phyloP scores from a whole-genome alignment of 2,888 invertebrate species.

The Balanococcus diminutus region DNA sequence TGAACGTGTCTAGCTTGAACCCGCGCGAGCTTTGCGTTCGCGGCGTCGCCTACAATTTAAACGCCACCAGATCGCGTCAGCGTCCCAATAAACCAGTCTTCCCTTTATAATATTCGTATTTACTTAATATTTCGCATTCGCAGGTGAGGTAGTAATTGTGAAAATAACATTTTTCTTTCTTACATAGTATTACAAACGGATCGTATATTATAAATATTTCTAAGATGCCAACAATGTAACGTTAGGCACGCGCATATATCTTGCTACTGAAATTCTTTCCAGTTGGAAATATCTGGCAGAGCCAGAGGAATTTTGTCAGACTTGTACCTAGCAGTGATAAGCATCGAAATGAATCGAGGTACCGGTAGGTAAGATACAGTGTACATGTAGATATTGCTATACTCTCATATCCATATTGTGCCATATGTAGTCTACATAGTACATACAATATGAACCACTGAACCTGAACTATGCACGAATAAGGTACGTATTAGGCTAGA shows the following conservation, averaged over 20 bases:
- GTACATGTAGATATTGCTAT: no score
- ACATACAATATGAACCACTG: no score
- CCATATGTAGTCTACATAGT: no score
- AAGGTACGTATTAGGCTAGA: no score
- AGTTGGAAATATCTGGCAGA: not conserved
- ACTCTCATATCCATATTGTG: no score
- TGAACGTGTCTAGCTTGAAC: constrained; percentile 26
- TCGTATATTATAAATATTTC: no score
- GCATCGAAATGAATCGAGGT: no score
- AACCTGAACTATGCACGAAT: no score
- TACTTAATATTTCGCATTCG: not conserved
- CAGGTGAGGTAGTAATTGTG: not conserved
- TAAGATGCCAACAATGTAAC: no score
- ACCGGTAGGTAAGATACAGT: not conserved
- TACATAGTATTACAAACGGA: not conserved
- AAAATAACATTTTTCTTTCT: not conserved
- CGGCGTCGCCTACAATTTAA: not conserved
- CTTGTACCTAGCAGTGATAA: not conserved
- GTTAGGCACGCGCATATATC: no score
- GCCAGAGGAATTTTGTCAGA: not conserved
- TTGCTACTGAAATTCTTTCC: not conserved
- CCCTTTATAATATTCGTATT: not conserved
- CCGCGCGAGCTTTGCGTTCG: not conserved
- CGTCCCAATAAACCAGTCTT: constrained; percentile 18
- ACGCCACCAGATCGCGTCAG: not conserved